Percentiles rank a stretch among this genome's conserved stretches.
Conservation (phyloP, 2,797 vertebrate genomes). For the Knipowitschia caucasica region DNA sequence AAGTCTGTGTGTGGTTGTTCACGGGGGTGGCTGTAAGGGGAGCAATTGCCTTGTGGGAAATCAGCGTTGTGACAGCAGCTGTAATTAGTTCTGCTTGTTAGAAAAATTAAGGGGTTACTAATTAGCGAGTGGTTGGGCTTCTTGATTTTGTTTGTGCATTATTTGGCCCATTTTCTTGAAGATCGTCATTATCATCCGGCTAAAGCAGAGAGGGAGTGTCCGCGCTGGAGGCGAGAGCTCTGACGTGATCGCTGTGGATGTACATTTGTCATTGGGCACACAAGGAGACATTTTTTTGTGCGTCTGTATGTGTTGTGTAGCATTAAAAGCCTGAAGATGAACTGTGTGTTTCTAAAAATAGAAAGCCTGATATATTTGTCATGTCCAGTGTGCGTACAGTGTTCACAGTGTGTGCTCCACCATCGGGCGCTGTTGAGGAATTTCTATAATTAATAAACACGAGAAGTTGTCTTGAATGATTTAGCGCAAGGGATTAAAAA, state of each 20-base stretch:
- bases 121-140: slow-evolving; percentile 74
- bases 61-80: slow-evolving; percentile 72
- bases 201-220: not conserved
- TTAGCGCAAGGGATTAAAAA: too few species aligned
- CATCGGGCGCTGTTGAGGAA: too few species aligned
- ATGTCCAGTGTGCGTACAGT: not conserved
- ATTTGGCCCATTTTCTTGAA: slow-evolving; percentile 61
- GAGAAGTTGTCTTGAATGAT: too few species aligned
- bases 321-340: slow-evolving; percentile 36
- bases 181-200: slow-evolving; percentile 64
- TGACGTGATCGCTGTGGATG: slow-evolving; percentile 41
- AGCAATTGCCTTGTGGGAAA: slow-evolving; percentile 72
- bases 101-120: slow-evolving; percentile 79
- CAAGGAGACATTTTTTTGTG: slow-evolving; percentile 41
- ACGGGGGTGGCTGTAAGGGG: slow-evolving; percentile 28
- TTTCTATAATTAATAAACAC: too few species aligned
- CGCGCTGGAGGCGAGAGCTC: slow-evolving; percentile 44
- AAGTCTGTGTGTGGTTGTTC: slow-evolving; percentile 51
- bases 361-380: slow-evolving; percentile 11
- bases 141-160: slow-evolving; percentile 71
- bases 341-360: slow-evolving; percentile 34
- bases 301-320: slow-evolving; percentile 6
- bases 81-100: slow-evolving; percentile 83
- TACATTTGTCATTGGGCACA: slow-evolving; percentile 56
- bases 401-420: not conserved